Evolutionary conservation across 2,113 vertebrate species (phyloP).

Genomic region (Gadus macrocephalus): DNA sequence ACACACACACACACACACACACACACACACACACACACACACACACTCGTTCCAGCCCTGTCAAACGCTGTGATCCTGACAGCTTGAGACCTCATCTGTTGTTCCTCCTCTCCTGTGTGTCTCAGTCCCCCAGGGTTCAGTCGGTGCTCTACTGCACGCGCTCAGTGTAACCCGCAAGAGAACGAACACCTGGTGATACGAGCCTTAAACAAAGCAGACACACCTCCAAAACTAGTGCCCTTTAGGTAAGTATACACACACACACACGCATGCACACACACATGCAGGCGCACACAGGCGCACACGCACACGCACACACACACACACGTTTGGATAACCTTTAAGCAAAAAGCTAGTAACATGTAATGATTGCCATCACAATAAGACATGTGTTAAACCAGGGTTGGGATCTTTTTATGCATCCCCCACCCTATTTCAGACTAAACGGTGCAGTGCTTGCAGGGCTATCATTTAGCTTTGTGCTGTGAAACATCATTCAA

Average conservation of each 20-base stretch:
- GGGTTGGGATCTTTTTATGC: background rate
- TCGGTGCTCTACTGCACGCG: slow-evolving; percentile 89
- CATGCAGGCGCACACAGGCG: slow-evolving; percentile 31
- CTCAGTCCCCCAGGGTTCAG: slow-evolving; percentile 81
- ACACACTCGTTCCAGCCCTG: background rate
- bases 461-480: too few species aligned
- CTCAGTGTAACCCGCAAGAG: slow-evolving; percentile 85
- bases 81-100: too few species aligned
- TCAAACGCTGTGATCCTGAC: background rate
- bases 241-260: slow-evolving; percentile 75
- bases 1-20: background rate
- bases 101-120: slow-evolving; percentile 10
- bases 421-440: too few species aligned
- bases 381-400: background rate
- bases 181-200: slow-evolving; percentile 83
- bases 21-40: background rate
- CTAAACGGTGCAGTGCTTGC: too few species aligned
- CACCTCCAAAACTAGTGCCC: slow-evolving; percentile 67
- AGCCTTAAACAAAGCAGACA: slow-evolving; percentile 71
- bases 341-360: background rate
- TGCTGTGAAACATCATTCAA: too few species aligned
- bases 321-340: background rate
- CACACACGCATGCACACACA: slow-evolving; percentile 33
- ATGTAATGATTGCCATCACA: background rate
- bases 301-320: slow-evolving; percentile 18